A percentile compares a stretch with the other conserved stretches of the same genome.
Evolutionary conservation across 2,888 invertebrate species (phyloP).

Genomic region (Malachius bipustulatus): DNA sequence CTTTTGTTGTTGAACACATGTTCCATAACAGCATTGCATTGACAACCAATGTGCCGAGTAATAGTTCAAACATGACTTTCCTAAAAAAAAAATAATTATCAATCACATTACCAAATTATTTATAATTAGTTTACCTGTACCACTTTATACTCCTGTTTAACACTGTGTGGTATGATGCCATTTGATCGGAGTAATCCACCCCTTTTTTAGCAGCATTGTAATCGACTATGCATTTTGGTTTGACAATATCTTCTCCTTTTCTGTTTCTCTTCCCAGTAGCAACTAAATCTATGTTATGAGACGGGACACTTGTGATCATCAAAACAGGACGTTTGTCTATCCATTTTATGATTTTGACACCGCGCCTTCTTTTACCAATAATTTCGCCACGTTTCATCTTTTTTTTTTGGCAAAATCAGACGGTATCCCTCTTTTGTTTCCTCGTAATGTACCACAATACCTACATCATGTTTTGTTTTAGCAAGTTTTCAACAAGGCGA

Average conservation of each 20-base stretch:
- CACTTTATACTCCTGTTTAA: conserved; percentile 1
- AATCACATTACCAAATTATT: too few species aligned
- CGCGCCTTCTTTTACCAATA: background rate
- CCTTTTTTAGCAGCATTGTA: background rate
- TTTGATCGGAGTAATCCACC: conserved; percentile 1
- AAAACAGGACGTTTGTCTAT: conserved; percentile 5
- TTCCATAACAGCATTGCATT: background rate
- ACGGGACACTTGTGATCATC: conserved; percentile 2
- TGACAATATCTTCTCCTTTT: conserved; percentile 5
- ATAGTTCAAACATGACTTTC: conserved; percentile 1
- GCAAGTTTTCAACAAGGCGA: background rate
- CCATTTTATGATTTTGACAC: conserved; percentile 1
- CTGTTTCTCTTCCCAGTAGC: background rate
- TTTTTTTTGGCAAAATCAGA: background rate
- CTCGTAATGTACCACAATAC: conserved; percentile 5
- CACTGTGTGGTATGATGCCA: background rate
- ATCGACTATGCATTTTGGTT: conserved; percentile 3
- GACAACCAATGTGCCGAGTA: background rate
- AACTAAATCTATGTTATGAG: background rate
- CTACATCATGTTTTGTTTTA: conserved; percentile 3
- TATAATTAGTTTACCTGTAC: conserved; percentile 1
- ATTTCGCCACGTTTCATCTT: too few species aligned
- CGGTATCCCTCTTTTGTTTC: background rate
- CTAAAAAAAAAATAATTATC: too few species aligned
- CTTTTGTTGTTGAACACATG: background rate